Conservation (phyloP, 2,113 vertebrate species). For the Chaetops frenatus region DNA sequence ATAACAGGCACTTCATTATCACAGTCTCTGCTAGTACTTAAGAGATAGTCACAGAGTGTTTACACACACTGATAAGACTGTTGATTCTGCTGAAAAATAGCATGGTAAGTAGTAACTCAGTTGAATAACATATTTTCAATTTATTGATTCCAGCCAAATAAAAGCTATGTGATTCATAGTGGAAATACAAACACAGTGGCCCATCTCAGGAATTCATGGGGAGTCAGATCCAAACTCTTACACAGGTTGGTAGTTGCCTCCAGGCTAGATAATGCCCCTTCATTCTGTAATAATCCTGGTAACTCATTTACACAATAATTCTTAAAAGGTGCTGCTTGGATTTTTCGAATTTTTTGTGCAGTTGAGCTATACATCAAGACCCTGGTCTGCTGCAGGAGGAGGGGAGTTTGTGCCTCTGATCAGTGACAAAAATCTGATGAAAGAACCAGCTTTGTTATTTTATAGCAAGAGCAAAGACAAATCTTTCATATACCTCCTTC, state of each 20-base stretch:
- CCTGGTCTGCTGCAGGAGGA: neutral
- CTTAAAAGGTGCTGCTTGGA: neutral
- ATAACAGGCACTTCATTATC: conserved; percentile 49
- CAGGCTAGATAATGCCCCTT: neutral
- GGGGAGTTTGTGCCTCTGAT: neutral
- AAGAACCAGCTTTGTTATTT: conserved; percentile 6
- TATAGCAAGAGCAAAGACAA: neutral
- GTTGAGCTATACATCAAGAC: neutral
- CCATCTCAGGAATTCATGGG: neutral
- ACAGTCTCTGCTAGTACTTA: conserved; percentile 33
- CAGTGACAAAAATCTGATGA: neutral
- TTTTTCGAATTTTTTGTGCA: neutral
- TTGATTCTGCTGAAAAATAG: conserved; percentile 45
- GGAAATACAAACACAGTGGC: neutral
- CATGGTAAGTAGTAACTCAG: conserved; percentile 38
- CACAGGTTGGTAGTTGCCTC: neutral
- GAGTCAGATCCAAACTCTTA: neutral
- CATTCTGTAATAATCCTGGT: neutral
- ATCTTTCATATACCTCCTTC: neutral
- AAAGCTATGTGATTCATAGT: neutral
- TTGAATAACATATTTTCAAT: conserved; percentile 14
- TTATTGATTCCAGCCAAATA: conserved; percentile 35
- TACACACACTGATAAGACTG: conserved; percentile 56
- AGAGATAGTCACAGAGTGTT: conserved; percentile 53
- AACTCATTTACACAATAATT: neutral